phyloP scores from a whole-genome alignment of 2,797 vertebrate genomes.

The Enteromius anoplus region DNA sequence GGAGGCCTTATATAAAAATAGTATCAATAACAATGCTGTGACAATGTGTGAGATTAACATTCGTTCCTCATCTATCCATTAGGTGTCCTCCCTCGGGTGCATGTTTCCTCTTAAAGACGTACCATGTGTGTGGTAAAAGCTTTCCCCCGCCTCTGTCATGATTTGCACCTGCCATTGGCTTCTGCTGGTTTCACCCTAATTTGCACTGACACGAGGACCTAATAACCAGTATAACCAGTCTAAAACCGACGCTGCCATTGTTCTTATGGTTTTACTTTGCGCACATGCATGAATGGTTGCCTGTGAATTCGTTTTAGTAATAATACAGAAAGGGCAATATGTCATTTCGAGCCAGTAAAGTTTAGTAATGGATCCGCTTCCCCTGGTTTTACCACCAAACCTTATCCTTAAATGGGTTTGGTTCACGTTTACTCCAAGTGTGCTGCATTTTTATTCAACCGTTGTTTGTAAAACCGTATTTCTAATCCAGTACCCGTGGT shows the following conservation, averaged over 20 bases:
- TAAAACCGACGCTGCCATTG: background rate
- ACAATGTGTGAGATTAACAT: conserved; percentile 78
- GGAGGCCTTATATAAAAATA: conserved; percentile 85
- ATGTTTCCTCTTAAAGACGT: conserved; percentile 61
- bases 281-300: conserved; percentile 50
- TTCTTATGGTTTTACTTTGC: conserved; percentile 19
- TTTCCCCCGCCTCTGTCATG: conserved; percentile 40
- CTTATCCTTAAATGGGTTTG: conserved; percentile 46
- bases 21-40: conserved; percentile 61
- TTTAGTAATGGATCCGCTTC: conserved; percentile 38
- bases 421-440: conserved; percentile 49
- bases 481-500: conserved; percentile 54
- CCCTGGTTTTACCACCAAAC: conserved; percentile 43
- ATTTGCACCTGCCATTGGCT: conserved; percentile 45
- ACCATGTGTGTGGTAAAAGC: conserved; percentile 55
- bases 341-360: conserved; percentile 2
- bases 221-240: conserved; percentile 7
- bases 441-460: conserved; percentile 54
- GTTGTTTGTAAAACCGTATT: conserved; percentile 63
- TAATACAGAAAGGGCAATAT: conserved; percentile 49
- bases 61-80: conserved; percentile 75
- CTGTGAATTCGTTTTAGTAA: conserved; percentile 45
- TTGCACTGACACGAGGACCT: conserved; percentile 71
- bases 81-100: conserved; percentile 75
- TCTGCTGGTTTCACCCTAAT: conserved; percentile 59